phyloP scores from a whole-genome alignment of 2,888 invertebrate genomes.

The Agonopterix heracliana region DNA sequence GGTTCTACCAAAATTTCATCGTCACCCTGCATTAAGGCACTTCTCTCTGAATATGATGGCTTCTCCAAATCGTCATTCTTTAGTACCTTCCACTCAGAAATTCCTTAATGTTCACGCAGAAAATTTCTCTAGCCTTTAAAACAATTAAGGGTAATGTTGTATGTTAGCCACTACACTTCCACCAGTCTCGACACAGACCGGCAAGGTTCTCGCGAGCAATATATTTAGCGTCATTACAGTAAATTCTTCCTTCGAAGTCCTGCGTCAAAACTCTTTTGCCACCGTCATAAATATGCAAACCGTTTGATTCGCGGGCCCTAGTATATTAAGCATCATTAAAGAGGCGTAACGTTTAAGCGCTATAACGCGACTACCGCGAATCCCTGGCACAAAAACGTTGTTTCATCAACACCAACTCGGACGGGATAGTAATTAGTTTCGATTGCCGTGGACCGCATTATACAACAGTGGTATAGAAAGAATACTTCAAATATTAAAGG shows the following conservation, averaged over 20 bases:
- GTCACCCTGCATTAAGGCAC: no score
- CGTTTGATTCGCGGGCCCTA: conserved; percentile 3
- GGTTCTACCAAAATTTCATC: no score
- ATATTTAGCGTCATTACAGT: conserved; percentile 36
- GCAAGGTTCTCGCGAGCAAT: conserved; percentile 33
- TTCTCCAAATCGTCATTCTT: no score
- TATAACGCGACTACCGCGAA: conserved; percentile 50
- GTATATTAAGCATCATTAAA: conserved; percentile 52
- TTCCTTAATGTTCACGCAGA: no score
- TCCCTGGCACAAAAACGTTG: conserved; percentile 47
- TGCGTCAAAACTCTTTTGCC: no score
- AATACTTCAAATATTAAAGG: no score
- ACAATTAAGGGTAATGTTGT: conserved; percentile 27
- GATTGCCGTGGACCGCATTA: conserved; percentile 34
- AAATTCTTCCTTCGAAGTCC: no score
- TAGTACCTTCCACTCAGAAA: no score
- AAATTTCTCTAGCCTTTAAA: conserved; percentile 16
- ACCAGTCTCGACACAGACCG: background rate
- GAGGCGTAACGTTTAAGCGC: conserved; percentile 47
- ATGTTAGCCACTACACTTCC: background rate
- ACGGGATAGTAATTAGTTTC: conserved; percentile 52
- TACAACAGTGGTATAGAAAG: conserved; percentile 16
- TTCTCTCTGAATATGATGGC: no score
- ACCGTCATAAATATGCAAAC: no score
- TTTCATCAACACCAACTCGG: conserved; percentile 58